phyloP scores from a whole-genome alignment of 2,797 vertebrate species.

The Lagorchestes hirsutus region DNA sequence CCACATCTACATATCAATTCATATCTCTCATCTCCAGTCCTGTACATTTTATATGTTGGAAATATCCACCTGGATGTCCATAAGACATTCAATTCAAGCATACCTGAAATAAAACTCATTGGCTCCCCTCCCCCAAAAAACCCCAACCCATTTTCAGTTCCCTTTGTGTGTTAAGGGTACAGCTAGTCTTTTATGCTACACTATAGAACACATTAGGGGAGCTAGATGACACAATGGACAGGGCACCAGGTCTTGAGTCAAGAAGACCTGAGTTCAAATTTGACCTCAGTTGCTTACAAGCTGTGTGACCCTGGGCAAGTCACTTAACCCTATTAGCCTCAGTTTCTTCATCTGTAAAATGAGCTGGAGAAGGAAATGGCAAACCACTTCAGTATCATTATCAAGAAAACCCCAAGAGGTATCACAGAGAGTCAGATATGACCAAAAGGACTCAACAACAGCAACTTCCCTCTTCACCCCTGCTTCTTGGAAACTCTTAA shows the following conservation, averaged over 20 bases:
- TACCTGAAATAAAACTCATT: neutral
- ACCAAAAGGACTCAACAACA: neutral
- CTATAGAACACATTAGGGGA: neutral
- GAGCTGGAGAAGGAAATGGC: neutral
- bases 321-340: too few species aligned
- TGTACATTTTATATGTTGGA: neutral
- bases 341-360: neutral
- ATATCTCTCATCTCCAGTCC: constrained; percentile 3
- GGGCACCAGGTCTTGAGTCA: neutral
- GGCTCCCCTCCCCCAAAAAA: neutral
- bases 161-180: too few species aligned
- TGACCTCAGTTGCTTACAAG: neutral
- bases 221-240: neutral
- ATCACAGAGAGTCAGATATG: neutral
- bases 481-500: neutral
- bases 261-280: neutral
- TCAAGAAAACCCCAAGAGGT: neutral
- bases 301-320: neutral
- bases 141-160: too few species aligned
- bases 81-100: neutral
- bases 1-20: neutral
- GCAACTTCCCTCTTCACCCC: neutral
- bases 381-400: neutral
- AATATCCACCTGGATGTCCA: neutral
- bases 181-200: neutral